Evolutionary conservation across 2,888 invertebrate genomes (phyloP).

Genomic region (Hemaris fuciformis): DNA sequence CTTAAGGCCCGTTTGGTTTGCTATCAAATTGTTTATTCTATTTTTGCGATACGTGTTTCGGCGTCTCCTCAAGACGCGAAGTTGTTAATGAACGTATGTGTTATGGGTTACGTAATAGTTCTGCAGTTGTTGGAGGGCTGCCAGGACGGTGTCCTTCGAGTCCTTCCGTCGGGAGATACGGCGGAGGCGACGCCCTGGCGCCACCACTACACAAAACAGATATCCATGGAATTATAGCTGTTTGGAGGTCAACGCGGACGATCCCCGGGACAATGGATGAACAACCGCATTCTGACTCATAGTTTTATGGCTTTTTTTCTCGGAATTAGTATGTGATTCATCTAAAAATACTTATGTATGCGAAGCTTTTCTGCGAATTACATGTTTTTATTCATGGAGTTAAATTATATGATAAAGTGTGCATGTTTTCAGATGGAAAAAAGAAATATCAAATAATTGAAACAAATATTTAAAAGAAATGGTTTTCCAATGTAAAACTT

Average conservation of each 20-base stretch:
- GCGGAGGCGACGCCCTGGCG: slow-evolving; percentile 49
- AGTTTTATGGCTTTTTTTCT: slow-evolving; percentile 13
- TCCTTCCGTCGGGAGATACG: slow-evolving; percentile 41
- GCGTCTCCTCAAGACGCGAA: slow-evolving; percentile 19
- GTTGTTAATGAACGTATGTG: slow-evolving; percentile 39
- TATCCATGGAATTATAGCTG: slow-evolving; percentile 33
- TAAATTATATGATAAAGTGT: not conserved
- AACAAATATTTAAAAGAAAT: too few relatives aligned
- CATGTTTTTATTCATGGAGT: not conserved
- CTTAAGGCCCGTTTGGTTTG: not conserved
- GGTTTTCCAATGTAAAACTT: too few relatives aligned
- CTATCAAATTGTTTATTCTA: slow-evolving; percentile 11
- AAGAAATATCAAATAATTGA: not conserved
- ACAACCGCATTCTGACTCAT: slow-evolving; percentile 29
- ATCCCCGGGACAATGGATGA: slow-evolving; percentile 26
- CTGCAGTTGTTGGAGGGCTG: slow-evolving; percentile 52
- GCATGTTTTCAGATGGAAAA: not conserved
- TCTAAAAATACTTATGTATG: slow-evolving; percentile 2
- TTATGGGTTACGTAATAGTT: slow-evolving; percentile 44
- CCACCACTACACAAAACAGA: slow-evolving; percentile 29
- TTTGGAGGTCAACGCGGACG: slow-evolving; percentile 43
- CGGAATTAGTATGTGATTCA: slow-evolving; percentile 10
- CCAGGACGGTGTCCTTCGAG: slow-evolving; percentile 50
- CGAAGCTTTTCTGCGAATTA: not conserved
- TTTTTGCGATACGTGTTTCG: slow-evolving; percentile 7